Evolutionary conservation across 1,140 invertebrate genomes (phyloP), one percentile per base, ranked within the genome.

Genomic region (Luehdorfia chinensis): DNA sequence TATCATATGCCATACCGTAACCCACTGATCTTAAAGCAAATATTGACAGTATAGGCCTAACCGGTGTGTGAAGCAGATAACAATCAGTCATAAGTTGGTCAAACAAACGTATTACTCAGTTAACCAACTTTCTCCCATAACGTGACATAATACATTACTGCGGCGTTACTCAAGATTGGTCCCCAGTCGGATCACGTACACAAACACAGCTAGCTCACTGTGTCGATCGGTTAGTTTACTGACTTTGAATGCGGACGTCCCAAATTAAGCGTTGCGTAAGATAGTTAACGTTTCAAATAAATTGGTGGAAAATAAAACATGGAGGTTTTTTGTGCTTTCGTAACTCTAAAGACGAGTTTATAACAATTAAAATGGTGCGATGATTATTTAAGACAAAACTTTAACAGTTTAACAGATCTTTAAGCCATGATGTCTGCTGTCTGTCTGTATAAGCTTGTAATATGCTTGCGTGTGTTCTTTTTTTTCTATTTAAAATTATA

Each of bases 111-210:
- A 12, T 9, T 37, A 21, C 34, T 25, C 37, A 25, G 36, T 39
- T 19, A 32, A 33, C 28, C 50, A 45, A 54, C 56, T 59, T 59
- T 59, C 56, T 34, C 48, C 23, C 47, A 55, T 14, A 15, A 25
- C 21, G 41, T 59, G 56, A 59, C 51, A 59, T 59, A 59, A 59
- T 28, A 37, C 45, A 30, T 50, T 44, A 43, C 31, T 27, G 15
- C 21, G 2, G 15, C 39, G 34, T 54, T 59, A 59, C 50, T 46
- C 36, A 59, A 59, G 45, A 49, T 15, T 47, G 39, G 28, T n/a
- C 21, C 23, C 41, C 12, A 47, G 34, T 37, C 56, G 44, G 21
- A 14, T 33, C 56, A 50, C 47, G 48, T 51, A 54, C 21, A 59
- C 39, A 59, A 55, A 59, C 56, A 59, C 13, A 13, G n/a, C 18